Base-by-base conservation (phyloP, 2,888 invertebrate genomes). In the Cephus rjabovi region DNA sequence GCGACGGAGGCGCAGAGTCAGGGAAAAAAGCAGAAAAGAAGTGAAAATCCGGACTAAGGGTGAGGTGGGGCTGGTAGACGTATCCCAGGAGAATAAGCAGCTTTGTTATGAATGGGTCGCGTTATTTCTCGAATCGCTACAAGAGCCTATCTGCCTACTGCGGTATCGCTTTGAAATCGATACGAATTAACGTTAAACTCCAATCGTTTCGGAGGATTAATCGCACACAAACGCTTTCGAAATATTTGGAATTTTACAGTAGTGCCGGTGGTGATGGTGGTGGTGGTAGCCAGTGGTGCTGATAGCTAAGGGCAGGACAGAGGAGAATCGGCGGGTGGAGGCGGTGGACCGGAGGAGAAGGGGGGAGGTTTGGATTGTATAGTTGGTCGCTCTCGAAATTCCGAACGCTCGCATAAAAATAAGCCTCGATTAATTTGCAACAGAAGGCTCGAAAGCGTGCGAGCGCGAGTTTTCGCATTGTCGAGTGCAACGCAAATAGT, bases 201-300 rank as follows among this genome's bases (percentile, higher is more conserved):
- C 30, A 71, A 76, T 77, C 69, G 76, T 76, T 31, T 76, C 73
- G 73, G 35, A 69, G 79, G 34, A 80, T 81, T 81, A 79, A 83
- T 83, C 80, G 81, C 77, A 79, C 79, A 77, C 81, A 81, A 80
- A 83, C 80, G 80, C 77, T 76, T 77, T 82, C 76, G 76, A 80
- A 82, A 81, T 82, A 82, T 81, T 81, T 78, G 73, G 79, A 80
- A 76, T 79, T 79, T 37, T 15, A 40, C 23, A 75, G 37, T 37
- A 69, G 71, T 69, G 69, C 34, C 34, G 73, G 77, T 70, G 78
- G 75, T 76, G 80, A 74, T 11, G 34, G 34, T 34, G 34, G 9
- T 34, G 34, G 34, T 34, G 34, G 11, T 12, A 15, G 15, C 15
- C 15, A 15, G 15, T 40, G 15, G 1, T 56, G 9, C 23, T 2